Evolutionary conservation across 2,113 vertebrate genomes (phyloP), one percentile per base, ranked within the genome.

Genomic region (Symphodus melops): DNA sequence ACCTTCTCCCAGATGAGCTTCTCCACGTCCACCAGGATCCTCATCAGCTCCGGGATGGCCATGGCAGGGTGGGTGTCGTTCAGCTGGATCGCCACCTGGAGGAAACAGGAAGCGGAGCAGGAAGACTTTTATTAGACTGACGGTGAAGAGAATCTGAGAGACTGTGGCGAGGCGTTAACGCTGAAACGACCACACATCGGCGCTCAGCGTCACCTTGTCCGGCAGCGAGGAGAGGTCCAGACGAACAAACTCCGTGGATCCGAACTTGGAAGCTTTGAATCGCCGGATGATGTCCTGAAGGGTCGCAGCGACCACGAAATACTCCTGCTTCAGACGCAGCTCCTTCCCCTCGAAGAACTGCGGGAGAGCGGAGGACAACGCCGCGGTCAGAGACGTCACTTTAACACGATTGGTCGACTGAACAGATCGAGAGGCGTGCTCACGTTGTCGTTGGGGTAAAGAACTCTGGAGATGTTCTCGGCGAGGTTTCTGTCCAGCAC

Each of bases 291-390:
- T 96, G 92, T 98, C 96, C 72, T 97, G 96, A 13, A 98, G 95
- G 0, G 96, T 98, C 6, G 96, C 96, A 0, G 96, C 95, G 14
- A 98, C 96, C 0, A 96, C 96, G 14, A 98, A 98, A 82, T 98
- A 98, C 83, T 98, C 96, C 91, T 98, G 96, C 81, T 98, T 98
- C 68, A 98, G 91, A 41, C 96, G 94, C 52, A 98, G 92, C 84
- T 98, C 96, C 86, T 97, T 97, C 16, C 96, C 96, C 44, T 97
- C 96, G 19, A 97, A 97, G 88, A 97, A 97, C 96, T 97, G 76
- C 0, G 33, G 51, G 11, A 33, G 51, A 13, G 37, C 3, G 65
- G n/a, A n/a, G 54, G 14, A 49, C n/a, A 41, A 33, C 1, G 17
- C 16, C 19, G 44, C n/a, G 48, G 48, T 17, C 46, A 8, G 9